Evolutionary conservation across 2,888 invertebrate species (phyloP), one percentile per base, ranked within the genome.

Genomic region (Zygogramma bicolorata): DNA sequence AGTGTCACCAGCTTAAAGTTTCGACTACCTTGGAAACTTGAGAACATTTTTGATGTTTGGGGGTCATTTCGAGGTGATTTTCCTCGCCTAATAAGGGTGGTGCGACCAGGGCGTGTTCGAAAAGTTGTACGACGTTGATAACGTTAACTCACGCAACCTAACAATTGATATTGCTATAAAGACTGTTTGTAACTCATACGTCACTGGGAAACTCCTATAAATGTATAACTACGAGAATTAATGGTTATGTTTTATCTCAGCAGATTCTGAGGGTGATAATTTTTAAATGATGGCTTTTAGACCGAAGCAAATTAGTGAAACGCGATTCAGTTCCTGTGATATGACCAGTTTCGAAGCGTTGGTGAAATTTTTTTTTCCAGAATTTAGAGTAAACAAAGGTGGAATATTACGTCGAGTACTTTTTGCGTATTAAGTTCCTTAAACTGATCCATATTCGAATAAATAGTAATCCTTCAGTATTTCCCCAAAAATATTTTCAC

Each of bases 101-200:
- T 67, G 65, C 66, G 63, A 73, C 71, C 65, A 66, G 70, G 71
- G 71, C 70, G 75, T 67, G 76, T 65, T 66, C 42, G 49, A 72
- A 71, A 76, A 79, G 76, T 76, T 68, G 68, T 75, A 74, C 63
- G 69, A 72, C 70, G 73, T 77, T 81, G 79, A 82, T 82, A 77
- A 75, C 75, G 61, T 61, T 68, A 76, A 76, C 77, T 77, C 83
- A 83, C 83, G 83, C 83, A 80, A 83, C 78, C 72, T 69, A 72
- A 74, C 79, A 77, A 81, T 82, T 81, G 82, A 81, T 82, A 83
- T 79, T 79, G 65, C 67, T 77, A 77, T 76, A 81, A 80, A 79
- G 78, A 80, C 78, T 79, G 79, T 78, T 80, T 79, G 80, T 80
- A 79, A 78, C 81, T 79, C 80, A 71, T 76, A 75, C 79, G 80